Conservation (phyloP, 2,113 vertebrate species). For the Barnardius zonarius region DNA sequence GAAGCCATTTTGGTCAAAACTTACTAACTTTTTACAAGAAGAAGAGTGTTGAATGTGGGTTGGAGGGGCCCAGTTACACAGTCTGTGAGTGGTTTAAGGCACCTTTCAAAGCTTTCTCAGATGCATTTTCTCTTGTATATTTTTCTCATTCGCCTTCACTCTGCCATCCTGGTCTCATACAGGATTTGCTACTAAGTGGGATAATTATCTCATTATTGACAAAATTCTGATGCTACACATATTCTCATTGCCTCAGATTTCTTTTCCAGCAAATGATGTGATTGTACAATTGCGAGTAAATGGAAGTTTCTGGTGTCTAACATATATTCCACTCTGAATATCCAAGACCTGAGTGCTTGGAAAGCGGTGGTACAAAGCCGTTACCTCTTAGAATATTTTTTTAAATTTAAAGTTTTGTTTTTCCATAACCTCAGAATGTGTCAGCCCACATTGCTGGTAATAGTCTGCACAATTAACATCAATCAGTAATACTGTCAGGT, state of each 20-base stretch:
- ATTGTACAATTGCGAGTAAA: neutral
- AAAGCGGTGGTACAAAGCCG: neutral
- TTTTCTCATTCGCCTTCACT: neutral
- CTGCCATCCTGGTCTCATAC: neutral
- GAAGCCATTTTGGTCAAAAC: neutral
- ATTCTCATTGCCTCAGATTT: neutral
- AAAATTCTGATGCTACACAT: neutral
- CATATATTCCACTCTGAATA: neutral
- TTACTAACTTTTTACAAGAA: neutral
- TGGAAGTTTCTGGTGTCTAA: neutral
- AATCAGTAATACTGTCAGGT: neutral
- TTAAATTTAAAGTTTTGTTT: neutral
- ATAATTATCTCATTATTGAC: neutral
- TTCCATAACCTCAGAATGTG: neutral
- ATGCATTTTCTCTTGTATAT: neutral
- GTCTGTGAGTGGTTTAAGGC: neutral
- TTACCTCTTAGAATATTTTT: neutral
- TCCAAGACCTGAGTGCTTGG: neutral
- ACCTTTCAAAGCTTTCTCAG: neutral
- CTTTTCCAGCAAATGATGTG: neutral
- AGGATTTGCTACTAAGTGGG: neutral
- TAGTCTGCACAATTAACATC: neutral
- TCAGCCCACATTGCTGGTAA: neutral
- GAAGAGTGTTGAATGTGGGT: neutral
- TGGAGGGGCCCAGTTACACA: neutral